Base-by-base conservation (phyloP, 2,113 vertebrate species). In the Chitala chitala region DNA sequence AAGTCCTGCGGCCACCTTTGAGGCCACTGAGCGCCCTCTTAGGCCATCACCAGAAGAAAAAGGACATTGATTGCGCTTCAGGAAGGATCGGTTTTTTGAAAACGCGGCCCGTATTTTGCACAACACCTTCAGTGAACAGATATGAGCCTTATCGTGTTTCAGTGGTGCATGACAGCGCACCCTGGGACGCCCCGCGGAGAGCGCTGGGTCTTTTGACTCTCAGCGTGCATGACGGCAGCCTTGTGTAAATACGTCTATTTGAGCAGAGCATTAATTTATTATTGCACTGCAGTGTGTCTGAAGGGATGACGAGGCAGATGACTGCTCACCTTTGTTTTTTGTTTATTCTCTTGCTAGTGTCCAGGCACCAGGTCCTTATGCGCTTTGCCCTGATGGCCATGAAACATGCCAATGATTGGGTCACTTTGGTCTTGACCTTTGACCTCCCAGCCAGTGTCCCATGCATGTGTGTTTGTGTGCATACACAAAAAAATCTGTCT, bases 391-490 rank as follows among this genome's bases (percentile, higher is more conserved):
- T 26, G 20, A 44, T 71, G 3, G 4, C 36, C 46, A 22, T 54
- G 26, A 36, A 50, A 31, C 33, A 15, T 50, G 24, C 26, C n/a
- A 15, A 89, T 87, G 83, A 83, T 87, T 77, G 69, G 86, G 80
- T 85, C 83, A 76, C 78, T 46, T 4, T 61, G 26, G 22, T 74
- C 3, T 26, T 33, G 58, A 15, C 44, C 56, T 50, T 22, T 73
- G 42, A 38, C 42, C 20, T n/a, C 3, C 15, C n/a, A 9, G 0
- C 13, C 46, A 29, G 5, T 46, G 10, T 12, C 26, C 40, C 53
- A 22, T 24, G 2, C 33, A 51, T 58, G 48, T 24, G 4, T 22
- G 15, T 20, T 10, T 20, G 24, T 51, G 17, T 58, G 6, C 38
- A 38, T 10, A 54, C 42, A 51, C 42, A 50, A 75, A 82, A 79